These are phyloP conservation scores for Eurypyga helias DNA, from an alignment of 2,113 vertebrate genomes.

Conservation along the genomic window DNA sequence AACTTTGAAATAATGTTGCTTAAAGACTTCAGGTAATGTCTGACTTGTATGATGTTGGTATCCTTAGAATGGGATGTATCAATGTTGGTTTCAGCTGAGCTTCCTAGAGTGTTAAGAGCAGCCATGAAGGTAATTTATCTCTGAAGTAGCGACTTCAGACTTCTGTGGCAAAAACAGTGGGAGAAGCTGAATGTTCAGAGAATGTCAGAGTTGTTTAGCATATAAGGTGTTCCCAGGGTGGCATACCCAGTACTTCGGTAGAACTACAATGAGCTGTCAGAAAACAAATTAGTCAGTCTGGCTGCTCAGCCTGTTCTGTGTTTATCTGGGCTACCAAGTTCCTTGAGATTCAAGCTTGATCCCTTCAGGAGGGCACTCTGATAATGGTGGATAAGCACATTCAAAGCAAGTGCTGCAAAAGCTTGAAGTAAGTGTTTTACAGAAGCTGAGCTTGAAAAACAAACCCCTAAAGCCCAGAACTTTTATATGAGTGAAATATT, in stretches of 20 bases:
- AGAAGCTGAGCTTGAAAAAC: background rate
- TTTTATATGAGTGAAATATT: background rate
- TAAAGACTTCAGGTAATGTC: background rate
- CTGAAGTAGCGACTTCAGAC: background rate
- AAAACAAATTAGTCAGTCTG: background rate
- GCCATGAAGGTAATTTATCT: background rate
- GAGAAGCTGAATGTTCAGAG: background rate
- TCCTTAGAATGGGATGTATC: background rate
- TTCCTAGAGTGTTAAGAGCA: background rate
- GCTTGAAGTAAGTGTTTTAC: background rate
- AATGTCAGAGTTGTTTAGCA: background rate
- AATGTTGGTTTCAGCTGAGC: background rate
- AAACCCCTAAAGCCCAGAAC: background rate
- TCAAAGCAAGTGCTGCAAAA: background rate
- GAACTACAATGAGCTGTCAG: background rate
- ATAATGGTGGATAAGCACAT: background rate
- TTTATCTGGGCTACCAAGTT: background rate
- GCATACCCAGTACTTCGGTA: fast-evolving
- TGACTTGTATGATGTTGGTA: background rate
- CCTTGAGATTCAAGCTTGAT: background rate
- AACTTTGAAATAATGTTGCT: background rate
- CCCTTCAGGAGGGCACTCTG: background rate
- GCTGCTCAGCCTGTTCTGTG: background rate
- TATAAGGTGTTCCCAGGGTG: background rate
- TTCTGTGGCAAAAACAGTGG: background rate